A percentile compares a stretch with the other conserved stretches of the same genome.
Evolutionary conservation across 1,140 invertebrate species (phyloP).

Genomic region (silkworm (Bombyx mori)): ASM3026992v2 NC_085121.1:1468501-1469000

Average conservation of each 20-base stretch:
- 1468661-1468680: neutral
- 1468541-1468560: too few species aligned
- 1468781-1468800: conserved; percentile 95
- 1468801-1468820: conserved; percentile 93
- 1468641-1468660: too few species aligned
- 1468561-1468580: too few species aligned
- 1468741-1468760: conserved; percentile 88
- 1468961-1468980: too few species aligned
- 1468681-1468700: conserved; percentile 78
- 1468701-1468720: conserved; percentile 85
- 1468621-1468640: too few species aligned
- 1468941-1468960: too few species aligned
- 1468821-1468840: conserved; percentile 94
- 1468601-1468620: too few species aligned
- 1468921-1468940: too few species aligned
- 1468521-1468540: too few species aligned
- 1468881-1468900: conserved; percentile 94
- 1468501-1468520: too few species aligned
- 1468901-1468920: conserved; percentile 16
- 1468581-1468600: too few species aligned
- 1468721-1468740: conserved; percentile 82
- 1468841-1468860: conserved; percentile 90
- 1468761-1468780: conserved; percentile 90
- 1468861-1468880: conserved; percentile 84
- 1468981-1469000: too few species aligned